These are phyloP conservation scores for Spodoptera exigua DNA, from an alignment of 2,888 invertebrate species.

Conservation along the genomic window DNA sequence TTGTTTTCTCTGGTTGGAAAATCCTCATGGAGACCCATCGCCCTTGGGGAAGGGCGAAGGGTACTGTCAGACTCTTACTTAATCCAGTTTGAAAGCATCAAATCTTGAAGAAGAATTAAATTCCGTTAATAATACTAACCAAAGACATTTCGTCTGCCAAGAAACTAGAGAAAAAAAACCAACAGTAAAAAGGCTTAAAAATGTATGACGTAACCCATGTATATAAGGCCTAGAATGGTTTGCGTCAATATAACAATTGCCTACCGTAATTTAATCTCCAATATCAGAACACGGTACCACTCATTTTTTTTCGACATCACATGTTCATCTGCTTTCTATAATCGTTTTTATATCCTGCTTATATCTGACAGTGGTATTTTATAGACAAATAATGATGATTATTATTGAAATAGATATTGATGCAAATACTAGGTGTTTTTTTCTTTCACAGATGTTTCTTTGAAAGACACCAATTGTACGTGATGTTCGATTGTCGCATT, in stretches of 20 bases:
- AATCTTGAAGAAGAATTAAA: too few relatives aligned
- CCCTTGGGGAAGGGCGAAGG: too few relatives aligned
- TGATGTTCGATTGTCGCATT: too few relatives aligned
- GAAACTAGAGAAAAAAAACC: background rate
- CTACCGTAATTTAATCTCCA: slow-evolving; percentile 34
- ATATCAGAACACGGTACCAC: slow-evolving; percentile 17
- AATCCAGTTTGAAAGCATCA: too few relatives aligned
- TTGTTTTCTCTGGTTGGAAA: too few relatives aligned
- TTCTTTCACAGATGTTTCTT: slow-evolving; percentile 55
- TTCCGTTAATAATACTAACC: too few relatives aligned
- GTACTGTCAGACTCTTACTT: too few relatives aligned
- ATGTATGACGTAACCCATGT: background rate
- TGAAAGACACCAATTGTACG: slow-evolving; percentile 61
- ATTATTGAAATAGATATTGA: slow-evolving; percentile 35
- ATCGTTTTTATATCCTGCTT: slow-evolving; percentile 48
- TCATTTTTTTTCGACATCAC: slow-evolving; percentile 29
- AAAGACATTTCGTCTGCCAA: too few relatives aligned
- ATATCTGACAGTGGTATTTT: slow-evolving; percentile 17
- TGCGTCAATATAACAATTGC: slow-evolving; percentile 15
- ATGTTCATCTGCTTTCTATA: slow-evolving; percentile 48
- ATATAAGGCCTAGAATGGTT: slow-evolving; percentile 17
- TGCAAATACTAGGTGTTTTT: slow-evolving; percentile 49
- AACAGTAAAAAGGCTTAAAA: background rate
- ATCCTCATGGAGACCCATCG: too few relatives aligned
- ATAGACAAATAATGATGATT: slow-evolving; percentile 35